phyloP scores from a whole-genome alignment of 2,797 vertebrate species.

The Crossoptilon crossoptilon region DNA sequence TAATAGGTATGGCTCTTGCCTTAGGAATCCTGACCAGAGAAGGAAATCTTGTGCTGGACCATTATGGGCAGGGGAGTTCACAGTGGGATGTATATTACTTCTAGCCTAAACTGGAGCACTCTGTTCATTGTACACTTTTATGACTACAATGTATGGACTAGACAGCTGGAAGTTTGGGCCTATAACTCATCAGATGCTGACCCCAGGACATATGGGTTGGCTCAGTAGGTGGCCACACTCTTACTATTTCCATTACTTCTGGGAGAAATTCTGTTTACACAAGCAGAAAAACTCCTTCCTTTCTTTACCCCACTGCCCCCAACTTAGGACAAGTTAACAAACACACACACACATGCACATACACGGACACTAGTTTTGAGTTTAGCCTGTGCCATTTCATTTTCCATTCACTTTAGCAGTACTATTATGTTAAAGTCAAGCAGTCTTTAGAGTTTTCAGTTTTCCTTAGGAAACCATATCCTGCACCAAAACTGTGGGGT shows the following conservation, averaged over 20 bases:
- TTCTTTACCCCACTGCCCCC: neutral
- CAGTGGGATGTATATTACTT: neutral
- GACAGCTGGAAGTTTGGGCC: slow-evolving; percentile 5
- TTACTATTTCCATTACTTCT: neutral
- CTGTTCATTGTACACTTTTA: slow-evolving; percentile 17
- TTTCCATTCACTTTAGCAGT: slow-evolving; percentile 28
- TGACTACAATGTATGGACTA: neutral
- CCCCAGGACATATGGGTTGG: neutral
- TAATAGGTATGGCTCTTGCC: neutral
- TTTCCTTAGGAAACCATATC: slow-evolving; percentile 29
- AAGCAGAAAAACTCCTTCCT: neutral
- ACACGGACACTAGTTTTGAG: neutral
- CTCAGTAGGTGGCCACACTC: neutral
- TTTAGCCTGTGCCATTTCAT: slow-evolving; percentile 7
- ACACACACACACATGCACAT: neutral
- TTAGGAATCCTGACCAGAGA: slow-evolving; percentile 13
- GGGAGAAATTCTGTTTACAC: slow-evolving; percentile 36
- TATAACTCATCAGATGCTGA: slow-evolving; percentile 8
- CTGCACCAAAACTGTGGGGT: slow-evolving; percentile 1
- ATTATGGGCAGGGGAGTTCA: neutral
- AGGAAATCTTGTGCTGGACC: slow-evolving; percentile 26
- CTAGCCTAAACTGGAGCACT: neutral
- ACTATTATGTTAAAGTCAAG: slow-evolving; percentile 43
- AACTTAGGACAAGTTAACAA: neutral
- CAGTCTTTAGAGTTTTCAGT: slow-evolving; percentile 13